Conservation (phyloP, 1,140 invertebrate species). For the Zaprionus vittiger region DNA sequence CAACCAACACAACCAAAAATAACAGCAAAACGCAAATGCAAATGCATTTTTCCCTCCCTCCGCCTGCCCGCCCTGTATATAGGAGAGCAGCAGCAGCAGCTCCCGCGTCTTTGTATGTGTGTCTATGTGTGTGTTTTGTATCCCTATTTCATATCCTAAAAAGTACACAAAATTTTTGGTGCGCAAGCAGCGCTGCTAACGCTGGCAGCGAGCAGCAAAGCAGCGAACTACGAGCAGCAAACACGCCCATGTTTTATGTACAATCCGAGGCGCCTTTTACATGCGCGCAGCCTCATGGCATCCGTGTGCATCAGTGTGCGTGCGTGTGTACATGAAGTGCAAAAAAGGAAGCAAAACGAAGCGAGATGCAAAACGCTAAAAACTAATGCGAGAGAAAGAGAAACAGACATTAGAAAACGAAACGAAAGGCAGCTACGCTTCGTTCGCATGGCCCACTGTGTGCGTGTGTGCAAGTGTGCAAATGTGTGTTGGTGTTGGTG, state of each 20-base stretch:
- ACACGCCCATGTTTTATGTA: conserved; percentile 83
- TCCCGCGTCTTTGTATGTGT: conserved; percentile 23
- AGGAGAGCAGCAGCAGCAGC: conserved; percentile 13
- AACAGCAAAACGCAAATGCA: conserved; percentile 35
- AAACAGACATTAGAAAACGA: conserved; percentile 82
- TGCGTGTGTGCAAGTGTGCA: conserved; percentile 49
- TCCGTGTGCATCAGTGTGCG: conserved; percentile 7
- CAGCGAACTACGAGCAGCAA: conserved; percentile 61
- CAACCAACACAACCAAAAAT: conserved; percentile 45
- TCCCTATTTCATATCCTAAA: conserved; percentile 84
- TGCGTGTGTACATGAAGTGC: conserved; percentile 34
- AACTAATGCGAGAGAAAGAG: conserved; percentile 84
- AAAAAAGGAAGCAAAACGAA: conserved; percentile 82
- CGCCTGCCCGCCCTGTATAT: conserved; percentile 39
- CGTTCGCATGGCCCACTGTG: conserved; percentile 33
- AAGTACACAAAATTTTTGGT: conserved; percentile 81
- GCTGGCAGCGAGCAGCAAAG: conserved; percentile 33
- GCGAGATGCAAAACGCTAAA: conserved; percentile 83
- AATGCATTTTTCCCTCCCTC: conserved; percentile 73
- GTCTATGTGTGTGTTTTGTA: conserved; percentile 49
- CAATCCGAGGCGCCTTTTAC: conserved; percentile 58
- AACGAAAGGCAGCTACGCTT: conserved; percentile 45
- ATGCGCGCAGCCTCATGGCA: conserved; percentile 37
- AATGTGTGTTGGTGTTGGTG: conserved; percentile 42
- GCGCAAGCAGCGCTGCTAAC: conserved; percentile 59